Evolutionary conservation across 2,113 vertebrate genomes (phyloP).

Genomic region (Alethe castanea): DNA sequence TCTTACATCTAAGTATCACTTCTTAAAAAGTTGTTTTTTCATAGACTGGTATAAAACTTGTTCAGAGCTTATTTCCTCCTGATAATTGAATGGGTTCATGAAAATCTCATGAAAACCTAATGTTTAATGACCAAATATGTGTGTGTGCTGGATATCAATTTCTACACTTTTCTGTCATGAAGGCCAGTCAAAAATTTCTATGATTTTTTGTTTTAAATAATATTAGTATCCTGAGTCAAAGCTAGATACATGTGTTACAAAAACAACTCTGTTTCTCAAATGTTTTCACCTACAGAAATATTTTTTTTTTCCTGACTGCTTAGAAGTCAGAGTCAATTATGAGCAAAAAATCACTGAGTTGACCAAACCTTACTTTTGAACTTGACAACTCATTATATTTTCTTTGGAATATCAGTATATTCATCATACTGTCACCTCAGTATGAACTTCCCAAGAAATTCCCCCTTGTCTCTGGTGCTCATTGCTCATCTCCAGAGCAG

Average conservation of each 20-base stretch:
- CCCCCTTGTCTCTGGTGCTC: background rate
- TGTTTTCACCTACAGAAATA: background rate
- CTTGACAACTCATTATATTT: background rate
- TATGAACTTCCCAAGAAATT: background rate
- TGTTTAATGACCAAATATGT: background rate
- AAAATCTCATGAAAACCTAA: background rate
- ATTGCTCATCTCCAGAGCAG: background rate
- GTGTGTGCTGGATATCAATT: background rate
- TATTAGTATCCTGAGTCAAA: background rate
- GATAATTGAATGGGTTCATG: background rate
- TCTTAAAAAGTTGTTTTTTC: background rate
- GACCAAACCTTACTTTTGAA: background rate
- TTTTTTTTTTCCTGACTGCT: background rate
- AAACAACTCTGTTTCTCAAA: background rate
- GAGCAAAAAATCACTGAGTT: background rate
- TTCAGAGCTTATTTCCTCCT: background rate
- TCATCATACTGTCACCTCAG: background rate
- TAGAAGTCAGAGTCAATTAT: background rate
- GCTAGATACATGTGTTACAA: background rate
- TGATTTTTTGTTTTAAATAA: background rate
- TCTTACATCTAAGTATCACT: background rate
- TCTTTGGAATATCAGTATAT: background rate
- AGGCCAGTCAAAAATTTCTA: background rate
- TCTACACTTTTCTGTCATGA: background rate
- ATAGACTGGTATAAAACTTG: background rate